Base-by-base conservation (phyloP, 2,113 vertebrate species). In the Ploceus nigricollis region DNA sequence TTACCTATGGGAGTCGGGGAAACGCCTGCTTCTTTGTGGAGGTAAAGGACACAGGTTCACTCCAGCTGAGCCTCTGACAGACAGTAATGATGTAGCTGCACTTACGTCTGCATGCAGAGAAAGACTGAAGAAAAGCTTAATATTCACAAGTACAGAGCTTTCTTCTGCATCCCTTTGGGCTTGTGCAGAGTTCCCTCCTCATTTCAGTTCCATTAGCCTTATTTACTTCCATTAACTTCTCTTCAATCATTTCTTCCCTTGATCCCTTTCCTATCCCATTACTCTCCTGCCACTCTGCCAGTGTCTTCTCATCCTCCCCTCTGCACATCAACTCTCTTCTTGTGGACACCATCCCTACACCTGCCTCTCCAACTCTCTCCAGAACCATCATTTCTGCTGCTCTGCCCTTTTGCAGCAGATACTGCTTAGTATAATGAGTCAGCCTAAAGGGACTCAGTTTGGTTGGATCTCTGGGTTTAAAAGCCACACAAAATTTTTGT, bases 11-110 rank as follows among this genome's bases (percentile, higher is more conserved):
- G 27, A 98, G 97, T 10, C 85, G 97, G 9, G 98, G 98, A 13
- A 98, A 97, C 15, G 95, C 97, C 78, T 98, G 97, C 75, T 98
- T 98, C 94, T 93, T 16, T 14, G 98, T 98, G 80, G 97, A 98
- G 98, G 98, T 98, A 93, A 54, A 80, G 50, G 47, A 72, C 18
- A 54, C 27, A 20, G 56, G 35, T 18, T 78, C 23, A 9, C 51
- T 57, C 8, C 9, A 79, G 22, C 53, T 50, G 42, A 27, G 27
- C 24, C 39, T 44, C 56, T 80, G 47, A 4, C 15, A n/a, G 48
- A 17, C 8, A 71, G 48, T 35, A 56, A 3, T 24, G 45, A 23
- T 25, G 31, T 2, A 45, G 33, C n/a, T 58, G 42, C 31, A 42
- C 24, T 33, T 45, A 35, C 33, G 56, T 22, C 50, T 80, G 45